Percentiles rank a stretch among this genome's conserved stretches.
Evolutionary conservation across 1,140 invertebrate species (phyloP).

Genomic region (Fragariocoptes setiger): DNA sequence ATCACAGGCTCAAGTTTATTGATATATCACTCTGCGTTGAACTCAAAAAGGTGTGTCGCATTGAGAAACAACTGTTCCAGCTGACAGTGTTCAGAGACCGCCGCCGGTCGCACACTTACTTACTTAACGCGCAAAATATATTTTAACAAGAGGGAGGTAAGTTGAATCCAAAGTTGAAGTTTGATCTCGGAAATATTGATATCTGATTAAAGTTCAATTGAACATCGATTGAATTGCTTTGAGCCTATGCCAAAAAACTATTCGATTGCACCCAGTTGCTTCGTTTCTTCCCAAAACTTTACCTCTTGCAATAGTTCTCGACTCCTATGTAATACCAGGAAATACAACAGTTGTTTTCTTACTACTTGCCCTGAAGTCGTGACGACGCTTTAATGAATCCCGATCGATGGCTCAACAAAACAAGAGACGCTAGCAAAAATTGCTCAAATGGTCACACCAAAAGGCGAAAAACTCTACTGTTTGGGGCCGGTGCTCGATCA

Average conservation of each 20-base stretch:
- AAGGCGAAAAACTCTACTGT: slow-evolving; percentile 34
- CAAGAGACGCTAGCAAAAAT: slow-evolving; percentile 14
- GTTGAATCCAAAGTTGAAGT: too few relatives aligned
- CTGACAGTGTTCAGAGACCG: too few relatives aligned
- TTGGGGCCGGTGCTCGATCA: slow-evolving; percentile 40
- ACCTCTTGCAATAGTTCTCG: slow-evolving; percentile 26
- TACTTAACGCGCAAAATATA: too few relatives aligned
- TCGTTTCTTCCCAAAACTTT: slow-evolving; percentile 45
- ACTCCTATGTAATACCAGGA: slow-evolving; percentile 28
- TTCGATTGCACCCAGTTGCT: slow-evolving; percentile 41
- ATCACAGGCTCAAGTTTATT: too few relatives aligned
- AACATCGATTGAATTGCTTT: too few relatives aligned
- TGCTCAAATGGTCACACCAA: slow-evolving; percentile 16
- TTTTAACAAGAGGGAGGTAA: too few relatives aligned
- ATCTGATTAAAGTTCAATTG: too few relatives aligned
- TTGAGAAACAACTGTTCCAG: too few relatives aligned
- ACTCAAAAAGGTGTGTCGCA: too few relatives aligned
- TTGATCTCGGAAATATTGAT: too few relatives aligned
- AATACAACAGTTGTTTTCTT: slow-evolving; percentile 39
- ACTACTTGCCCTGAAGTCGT: slow-evolving; percentile 39
- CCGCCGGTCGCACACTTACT: too few relatives aligned
- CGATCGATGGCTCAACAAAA: slow-evolving; percentile 29
- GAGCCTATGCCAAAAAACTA: not conserved
- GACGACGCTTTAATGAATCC: slow-evolving; percentile 35
- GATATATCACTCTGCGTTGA: too few relatives aligned